Percentiles rank a stretch among this genome's conserved stretches.
phyloP scores from a whole-genome alignment of 92 coral and sea anemone species.

The Muricea muricata region DNA sequence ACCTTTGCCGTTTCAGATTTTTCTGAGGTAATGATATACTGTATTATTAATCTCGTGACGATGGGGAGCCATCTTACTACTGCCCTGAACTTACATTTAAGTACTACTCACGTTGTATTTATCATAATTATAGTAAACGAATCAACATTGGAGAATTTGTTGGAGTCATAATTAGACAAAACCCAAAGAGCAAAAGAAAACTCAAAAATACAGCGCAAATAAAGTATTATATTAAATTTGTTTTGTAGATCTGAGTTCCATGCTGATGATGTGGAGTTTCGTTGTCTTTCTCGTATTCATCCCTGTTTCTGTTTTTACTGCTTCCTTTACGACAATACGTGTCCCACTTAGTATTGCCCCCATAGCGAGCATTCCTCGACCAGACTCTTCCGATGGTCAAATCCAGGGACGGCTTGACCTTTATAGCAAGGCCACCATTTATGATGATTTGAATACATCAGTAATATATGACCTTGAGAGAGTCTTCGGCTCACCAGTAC shows the following conservation, averaged over 20 bases:
- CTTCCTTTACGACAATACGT: not conserved
- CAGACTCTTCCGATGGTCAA: not conserved
- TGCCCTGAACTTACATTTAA: too few relatives aligned
- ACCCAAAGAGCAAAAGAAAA: too few relatives aligned
- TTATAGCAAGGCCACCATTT: constrained; percentile 24
- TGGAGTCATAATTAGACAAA: too few relatives aligned
- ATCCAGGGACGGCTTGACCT: not conserved
- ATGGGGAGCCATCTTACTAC: too few relatives aligned
- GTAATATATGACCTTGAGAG: not conserved
- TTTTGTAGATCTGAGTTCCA: not conserved
- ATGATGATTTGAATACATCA: constrained; percentile 32
- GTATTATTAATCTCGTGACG: too few relatives aligned
- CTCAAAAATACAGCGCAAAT: too few relatives aligned
- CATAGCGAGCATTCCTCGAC: not conserved
- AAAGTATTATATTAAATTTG: not conserved
- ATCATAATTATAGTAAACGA: too few relatives aligned
- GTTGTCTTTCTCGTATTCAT: not conserved
- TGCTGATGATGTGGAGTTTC: constrained; percentile 1
- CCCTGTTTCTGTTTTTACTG: not conserved
- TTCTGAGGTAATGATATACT: too few relatives aligned
- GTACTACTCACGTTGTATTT: too few relatives aligned
- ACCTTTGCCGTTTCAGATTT: too few relatives aligned
- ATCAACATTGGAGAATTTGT: too few relatives aligned
- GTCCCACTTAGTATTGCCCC: constrained; percentile 24
- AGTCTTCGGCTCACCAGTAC: not conserved